A percentile compares a stretch with the other conserved stretches of the same genome.
Conservation (phyloP, 1,140 invertebrate genomes). For the Odontomachus brunneus region DNA sequence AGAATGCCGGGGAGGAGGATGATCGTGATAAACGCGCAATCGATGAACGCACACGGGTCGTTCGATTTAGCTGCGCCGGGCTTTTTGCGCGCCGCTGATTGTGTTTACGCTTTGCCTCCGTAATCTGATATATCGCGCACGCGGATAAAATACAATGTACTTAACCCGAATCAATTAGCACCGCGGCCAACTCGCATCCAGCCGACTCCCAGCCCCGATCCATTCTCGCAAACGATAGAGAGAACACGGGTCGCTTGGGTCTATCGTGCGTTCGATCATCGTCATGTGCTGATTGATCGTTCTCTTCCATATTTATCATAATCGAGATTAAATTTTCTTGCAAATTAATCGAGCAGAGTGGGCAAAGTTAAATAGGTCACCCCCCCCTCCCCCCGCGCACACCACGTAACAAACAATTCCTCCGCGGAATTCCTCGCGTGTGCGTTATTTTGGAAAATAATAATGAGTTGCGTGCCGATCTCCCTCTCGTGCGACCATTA, state of each 20-base stretch:
- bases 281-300: neutral
- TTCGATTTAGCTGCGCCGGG: constrained; percentile 32
- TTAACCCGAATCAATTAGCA: constrained; percentile 56
- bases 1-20: neutral
- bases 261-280: constrained; percentile 8
- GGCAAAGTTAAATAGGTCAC: no score
- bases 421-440: no score
- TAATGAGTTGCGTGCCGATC: no score
- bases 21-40: constrained; percentile 41
- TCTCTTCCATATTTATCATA: no score
- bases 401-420: no score
- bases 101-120: constrained; percentile 47
- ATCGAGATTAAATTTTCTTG: neutral
- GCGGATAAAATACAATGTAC: constrained; percentile 56
- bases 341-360: neutral
- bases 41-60: constrained; percentile 29
- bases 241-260: no score
- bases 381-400: no score
- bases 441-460: no score
- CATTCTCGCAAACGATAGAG: neutral
- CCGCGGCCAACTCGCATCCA: constrained; percentile 17
- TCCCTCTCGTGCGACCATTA: no score
- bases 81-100: constrained; percentile 46
- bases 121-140: constrained; percentile 55
- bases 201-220: constrained; percentile 12